Base-by-base conservation (phyloP, 2,113 vertebrate species). In the Xenopus borealis region DNA sequence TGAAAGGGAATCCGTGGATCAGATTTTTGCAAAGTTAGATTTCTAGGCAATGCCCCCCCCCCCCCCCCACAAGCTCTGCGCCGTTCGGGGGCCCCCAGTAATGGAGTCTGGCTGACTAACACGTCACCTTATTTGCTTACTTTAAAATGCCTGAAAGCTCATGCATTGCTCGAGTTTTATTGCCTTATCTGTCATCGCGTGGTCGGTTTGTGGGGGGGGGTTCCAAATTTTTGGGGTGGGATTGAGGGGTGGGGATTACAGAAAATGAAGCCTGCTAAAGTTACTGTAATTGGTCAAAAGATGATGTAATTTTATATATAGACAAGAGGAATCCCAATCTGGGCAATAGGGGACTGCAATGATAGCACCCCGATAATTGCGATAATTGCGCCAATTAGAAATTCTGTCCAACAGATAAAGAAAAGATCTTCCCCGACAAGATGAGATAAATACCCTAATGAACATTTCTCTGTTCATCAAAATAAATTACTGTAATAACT, bases 181-280 rank as follows among this genome's bases (percentile, higher is more conserved):
- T 27, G 62, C 71, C 46, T 16, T 40, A 64, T 53, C 71, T 72
- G 71, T 72, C 71, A 72, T 53, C 71, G 71, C 59, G 9, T 73
- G 64, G 33, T 57, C 6, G 9, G 44, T 2, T 27, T 1, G 23
- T 27, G 23, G 23, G 23, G 23, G 3, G 23, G 23, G 23, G 23
- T 16, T 6, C 18, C 40, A 58, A 71, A 44, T 20, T 55, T 17
- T 16, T 55, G 53, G 14, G 14, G 17, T 5, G 23, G 11, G 58
- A 16, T 55, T n/a, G 53, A 13, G 53, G 53, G 17, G 11, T 11
- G 20, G 20, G 18, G 10, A 23, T 23, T 23, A 61, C 58, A 12
- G 14, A 23, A 18, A 23, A 23, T 23, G 58, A 12, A 61, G 9
- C 10, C 58, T 61, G 19, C 20, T 23, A 61, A 27, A 20, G 20